phyloP scores from a whole-genome alignment of 2,888 invertebrate species.

The Bembecia ichneumoniformis region DNA sequence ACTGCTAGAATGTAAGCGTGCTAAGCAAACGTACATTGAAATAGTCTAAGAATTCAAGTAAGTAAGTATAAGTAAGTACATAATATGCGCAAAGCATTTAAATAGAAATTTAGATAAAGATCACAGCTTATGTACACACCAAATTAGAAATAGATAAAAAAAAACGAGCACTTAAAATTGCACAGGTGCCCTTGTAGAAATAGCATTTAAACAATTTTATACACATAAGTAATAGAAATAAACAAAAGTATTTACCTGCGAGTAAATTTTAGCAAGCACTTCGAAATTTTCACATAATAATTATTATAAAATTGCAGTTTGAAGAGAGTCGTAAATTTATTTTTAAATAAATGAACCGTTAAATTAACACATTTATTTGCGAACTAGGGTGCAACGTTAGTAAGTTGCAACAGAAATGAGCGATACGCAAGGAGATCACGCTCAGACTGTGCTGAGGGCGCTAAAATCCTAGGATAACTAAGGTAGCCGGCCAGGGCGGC shows the following conservation, averaged over 20 bases:
- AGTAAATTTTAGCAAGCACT: not conserved
- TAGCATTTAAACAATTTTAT: too few species aligned
- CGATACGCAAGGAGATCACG: not conserved
- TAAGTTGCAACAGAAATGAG: not conserved
- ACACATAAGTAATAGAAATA: not conserved
- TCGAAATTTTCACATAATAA: not conserved
- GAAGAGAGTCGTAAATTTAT: not conserved
- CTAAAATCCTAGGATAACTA: not conserved
- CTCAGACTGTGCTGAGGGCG: not conserved
- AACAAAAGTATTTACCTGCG: not conserved
- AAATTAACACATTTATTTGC: not conserved
- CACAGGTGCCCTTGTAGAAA: too few species aligned
- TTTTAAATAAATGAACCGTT: not conserved
- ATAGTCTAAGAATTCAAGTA: too few species aligned
- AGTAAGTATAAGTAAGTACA: too few species aligned
- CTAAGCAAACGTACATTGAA: too few species aligned
- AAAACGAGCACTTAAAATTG: too few species aligned
- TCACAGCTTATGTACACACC: too few species aligned
- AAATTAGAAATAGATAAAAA: too few species aligned
- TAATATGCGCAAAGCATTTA: too few species aligned
- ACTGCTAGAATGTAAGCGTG: too few species aligned
- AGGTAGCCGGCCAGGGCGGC: not conserved
- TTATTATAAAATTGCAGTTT: not conserved
- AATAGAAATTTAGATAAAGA: too few species aligned
- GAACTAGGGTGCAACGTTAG: not conserved